Conservation (phyloP, 2,888 invertebrate genomes). For the Lepidocyrtoides sp. region DNA sequence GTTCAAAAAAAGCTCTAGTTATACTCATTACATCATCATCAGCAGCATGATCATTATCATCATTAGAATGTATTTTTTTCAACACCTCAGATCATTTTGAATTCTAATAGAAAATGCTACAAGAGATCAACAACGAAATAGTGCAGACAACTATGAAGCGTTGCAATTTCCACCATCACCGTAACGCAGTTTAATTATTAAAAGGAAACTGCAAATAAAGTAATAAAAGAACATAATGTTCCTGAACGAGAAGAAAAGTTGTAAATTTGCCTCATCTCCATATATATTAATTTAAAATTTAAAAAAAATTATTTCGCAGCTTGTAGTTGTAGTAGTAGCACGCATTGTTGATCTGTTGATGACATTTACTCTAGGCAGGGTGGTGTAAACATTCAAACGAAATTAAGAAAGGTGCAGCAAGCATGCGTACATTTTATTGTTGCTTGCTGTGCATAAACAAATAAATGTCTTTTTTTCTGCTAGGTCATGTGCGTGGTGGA, state of each 20-base stretch:
- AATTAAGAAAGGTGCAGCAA: constrained; percentile 26
- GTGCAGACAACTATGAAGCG: background rate
- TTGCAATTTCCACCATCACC: constrained; percentile 3
- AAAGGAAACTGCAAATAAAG: background rate
- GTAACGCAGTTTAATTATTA: background rate
- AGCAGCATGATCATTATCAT: too few species aligned
- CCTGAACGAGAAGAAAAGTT: background rate
- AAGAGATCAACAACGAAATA: too few species aligned
- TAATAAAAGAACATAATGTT: background rate
- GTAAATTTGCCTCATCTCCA: background rate
- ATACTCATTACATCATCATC: too few species aligned
- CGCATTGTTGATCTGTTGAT: background rate
- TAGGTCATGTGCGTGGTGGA: constrained; percentile 35
- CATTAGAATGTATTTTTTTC: too few species aligned
- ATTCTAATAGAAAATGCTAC: too few species aligned
- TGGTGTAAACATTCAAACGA: constrained; percentile 10
- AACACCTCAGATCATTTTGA: too few species aligned
- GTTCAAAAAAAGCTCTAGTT: too few species aligned
- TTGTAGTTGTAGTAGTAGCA: background rate
- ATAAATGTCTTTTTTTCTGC: constrained; percentile 27
- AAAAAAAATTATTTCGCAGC: background rate
- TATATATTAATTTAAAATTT: background rate
- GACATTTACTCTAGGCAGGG: background rate
- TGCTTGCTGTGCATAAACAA: background rate
- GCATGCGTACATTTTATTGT: constrained; percentile 10